phyloP scores from a whole-genome alignment of 1,140 invertebrate species.

The Hylaeus volcanicus region DNA sequence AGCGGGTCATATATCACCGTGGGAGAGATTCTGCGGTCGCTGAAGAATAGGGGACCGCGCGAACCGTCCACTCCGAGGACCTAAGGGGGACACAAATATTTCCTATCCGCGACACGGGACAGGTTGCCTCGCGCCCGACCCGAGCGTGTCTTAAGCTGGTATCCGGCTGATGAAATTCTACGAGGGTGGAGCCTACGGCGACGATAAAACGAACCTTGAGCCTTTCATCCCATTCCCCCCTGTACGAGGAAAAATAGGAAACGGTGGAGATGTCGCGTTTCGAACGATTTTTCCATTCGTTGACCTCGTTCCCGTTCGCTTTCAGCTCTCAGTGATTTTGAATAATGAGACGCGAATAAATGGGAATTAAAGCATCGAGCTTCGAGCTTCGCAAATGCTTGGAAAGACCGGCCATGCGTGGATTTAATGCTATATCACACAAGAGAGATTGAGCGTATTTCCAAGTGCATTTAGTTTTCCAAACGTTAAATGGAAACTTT shows the following conservation, averaged over 20 bases:
- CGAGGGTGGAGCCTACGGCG: conserved; percentile 46
- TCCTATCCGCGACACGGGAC: conserved; percentile 10
- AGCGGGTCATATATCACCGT: background rate
- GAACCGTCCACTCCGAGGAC: background rate
- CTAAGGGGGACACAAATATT: conserved; percentile 15
- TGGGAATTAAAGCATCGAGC: too few species aligned
- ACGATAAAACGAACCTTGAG: conserved; percentile 57
- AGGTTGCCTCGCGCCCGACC: conserved; percentile 1
- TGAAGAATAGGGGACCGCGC: background rate
- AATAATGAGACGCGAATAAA: too few species aligned
- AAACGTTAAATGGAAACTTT: too few species aligned
- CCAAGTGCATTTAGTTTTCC: too few species aligned
- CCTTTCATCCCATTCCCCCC: conserved; percentile 33
- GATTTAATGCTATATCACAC: too few species aligned
- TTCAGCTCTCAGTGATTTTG: too few species aligned
- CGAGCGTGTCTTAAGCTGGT: conserved; percentile 50
- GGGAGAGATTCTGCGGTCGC: background rate
- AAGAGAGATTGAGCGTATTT: too few species aligned
- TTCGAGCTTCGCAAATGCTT: too few species aligned
- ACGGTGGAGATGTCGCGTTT: background rate
- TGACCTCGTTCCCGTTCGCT: background rate
- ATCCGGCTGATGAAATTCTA: conserved; percentile 67
- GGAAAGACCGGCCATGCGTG: too few species aligned
- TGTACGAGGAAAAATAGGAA: conserved; percentile 33
- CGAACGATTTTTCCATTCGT: background rate